Conservation (phyloP, 1,140 invertebrate genomes). For the Vanessa atalanta region DNA sequence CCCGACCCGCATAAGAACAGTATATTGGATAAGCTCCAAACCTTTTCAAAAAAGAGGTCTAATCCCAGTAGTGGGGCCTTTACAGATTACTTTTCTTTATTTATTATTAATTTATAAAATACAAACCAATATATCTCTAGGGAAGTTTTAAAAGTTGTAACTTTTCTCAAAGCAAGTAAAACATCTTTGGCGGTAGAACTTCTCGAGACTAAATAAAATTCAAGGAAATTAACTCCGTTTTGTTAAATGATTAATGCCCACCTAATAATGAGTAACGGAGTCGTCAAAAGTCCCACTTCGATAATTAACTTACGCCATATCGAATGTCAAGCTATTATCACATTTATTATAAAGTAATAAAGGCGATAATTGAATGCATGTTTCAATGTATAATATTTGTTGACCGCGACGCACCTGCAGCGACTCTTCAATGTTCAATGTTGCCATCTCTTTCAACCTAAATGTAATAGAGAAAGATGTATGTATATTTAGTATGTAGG, state of each 20-base stretch:
- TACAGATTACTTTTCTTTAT: too few species aligned
- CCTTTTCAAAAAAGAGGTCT: too few species aligned
- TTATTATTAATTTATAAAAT: too few species aligned
- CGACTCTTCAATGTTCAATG: slow-evolving; percentile 42
- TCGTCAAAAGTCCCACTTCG: slow-evolving; percentile 64
- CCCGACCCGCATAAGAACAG: too few species aligned
- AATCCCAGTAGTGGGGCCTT: too few species aligned
- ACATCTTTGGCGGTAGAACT: slow-evolving; percentile 5
- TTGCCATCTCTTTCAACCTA: slow-evolving; percentile 39
- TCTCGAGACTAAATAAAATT: slow-evolving; percentile 6
- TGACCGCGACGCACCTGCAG: slow-evolving; percentile 56
- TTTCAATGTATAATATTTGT: slow-evolving; percentile 45
- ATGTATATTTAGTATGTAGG: slow-evolving; percentile 37
- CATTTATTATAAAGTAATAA: slow-evolving; percentile 9
- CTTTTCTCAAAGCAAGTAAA: neutral
- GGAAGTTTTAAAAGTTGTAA: too few species aligned
- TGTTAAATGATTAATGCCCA: slow-evolving; percentile 52
- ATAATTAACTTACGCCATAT: slow-evolving; percentile 47
- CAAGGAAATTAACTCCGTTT: slow-evolving; percentile 45
- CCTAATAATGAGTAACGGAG: slow-evolving; percentile 55
- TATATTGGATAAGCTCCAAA: too few species aligned
- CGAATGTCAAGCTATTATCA: neutral
- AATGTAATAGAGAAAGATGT: slow-evolving; percentile 40
- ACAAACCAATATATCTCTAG: too few species aligned
- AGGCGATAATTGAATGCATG: slow-evolving; percentile 30